Conservation (phyloP, 2,113 vertebrate species). For the Cettia cetti region DNA sequence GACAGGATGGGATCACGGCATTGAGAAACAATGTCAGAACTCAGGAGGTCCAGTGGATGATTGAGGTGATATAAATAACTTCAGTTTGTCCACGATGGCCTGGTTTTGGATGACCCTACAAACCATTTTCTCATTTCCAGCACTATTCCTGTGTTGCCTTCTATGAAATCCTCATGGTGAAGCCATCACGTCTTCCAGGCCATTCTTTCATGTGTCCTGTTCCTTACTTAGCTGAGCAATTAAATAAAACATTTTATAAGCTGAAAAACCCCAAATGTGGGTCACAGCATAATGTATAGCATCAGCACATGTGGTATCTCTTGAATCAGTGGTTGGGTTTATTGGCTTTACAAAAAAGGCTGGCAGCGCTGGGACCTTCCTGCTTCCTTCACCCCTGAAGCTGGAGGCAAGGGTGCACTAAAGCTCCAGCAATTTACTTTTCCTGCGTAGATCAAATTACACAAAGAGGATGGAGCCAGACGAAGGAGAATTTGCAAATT, state of each 20-base stretch:
- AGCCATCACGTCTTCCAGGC: neutral
- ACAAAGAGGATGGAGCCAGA: neutral
- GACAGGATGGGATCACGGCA: accelerated
- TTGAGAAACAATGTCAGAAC: neutral
- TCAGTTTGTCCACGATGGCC: too few relatives aligned
- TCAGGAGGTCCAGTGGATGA: accelerated
- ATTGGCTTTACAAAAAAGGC: neutral
- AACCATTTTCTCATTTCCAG: neutral
- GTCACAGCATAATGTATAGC: neutral
- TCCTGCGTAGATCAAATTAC: neutral
- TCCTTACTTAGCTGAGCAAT: neutral
- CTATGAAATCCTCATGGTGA: neutral
- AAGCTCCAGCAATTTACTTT: neutral
- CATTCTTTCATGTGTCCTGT: accelerated
- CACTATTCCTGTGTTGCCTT: neutral
- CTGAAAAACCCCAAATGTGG: neutral
- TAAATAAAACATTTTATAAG: neutral
- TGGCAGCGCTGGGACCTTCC: neutral
- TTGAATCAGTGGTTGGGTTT: slow-evolving; percentile 34
- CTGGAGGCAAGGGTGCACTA: neutral
- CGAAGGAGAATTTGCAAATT: neutral
- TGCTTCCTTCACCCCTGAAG: neutral
- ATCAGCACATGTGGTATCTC: slow-evolving; percentile 48
- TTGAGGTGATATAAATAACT: accelerated
- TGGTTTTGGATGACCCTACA: neutral